These are phyloP conservation scores for Drosophila atroscutellata DNA, from an alignment of 2,888 invertebrate species.

Conservation along the genomic window DNA sequence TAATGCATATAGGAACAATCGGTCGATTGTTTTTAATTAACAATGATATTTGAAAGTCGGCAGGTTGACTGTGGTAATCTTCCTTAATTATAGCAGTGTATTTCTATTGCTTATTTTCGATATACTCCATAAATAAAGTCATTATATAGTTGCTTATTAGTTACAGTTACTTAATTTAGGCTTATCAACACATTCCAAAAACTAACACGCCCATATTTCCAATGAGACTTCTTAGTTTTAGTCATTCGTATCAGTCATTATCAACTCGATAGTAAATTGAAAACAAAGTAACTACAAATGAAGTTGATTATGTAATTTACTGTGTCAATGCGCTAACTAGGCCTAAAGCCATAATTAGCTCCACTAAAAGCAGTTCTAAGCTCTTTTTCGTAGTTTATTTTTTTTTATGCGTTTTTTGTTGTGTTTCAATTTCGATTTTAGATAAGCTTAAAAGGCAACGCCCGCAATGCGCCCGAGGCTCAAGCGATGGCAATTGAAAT, in stretches of 20 bases:
- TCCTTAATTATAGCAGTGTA: background rate
- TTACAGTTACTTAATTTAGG: background rate
- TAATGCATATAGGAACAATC: background rate
- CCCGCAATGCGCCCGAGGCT: constrained; percentile 73
- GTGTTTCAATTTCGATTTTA: constrained; percentile 60
- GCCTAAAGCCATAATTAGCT: constrained; percentile 27
- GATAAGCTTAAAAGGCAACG: constrained; percentile 65
- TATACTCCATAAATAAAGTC: background rate
- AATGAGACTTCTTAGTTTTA: background rate
- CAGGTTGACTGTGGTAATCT: background rate
- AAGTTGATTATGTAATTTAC: background rate
- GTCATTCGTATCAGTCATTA: background rate
- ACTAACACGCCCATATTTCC: background rate
- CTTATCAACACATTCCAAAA: background rate
- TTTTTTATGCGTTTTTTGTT: constrained; percentile 8
- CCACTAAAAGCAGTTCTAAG: constrained; percentile 17
- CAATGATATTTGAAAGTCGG: background rate
- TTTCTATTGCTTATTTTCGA: background rate
- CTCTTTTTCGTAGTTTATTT: too few relatives aligned
- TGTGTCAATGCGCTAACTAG: background rate
- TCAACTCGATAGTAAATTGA: background rate
- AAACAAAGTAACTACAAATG: background rate
- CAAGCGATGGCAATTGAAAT: constrained; percentile 15
- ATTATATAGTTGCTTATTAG: background rate
- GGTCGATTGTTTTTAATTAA: background rate